Evolutionary conservation across 37 sponge, comb jelly and placozoan species (phyloP).

Genomic region (Spongilla lacustris): DNA sequence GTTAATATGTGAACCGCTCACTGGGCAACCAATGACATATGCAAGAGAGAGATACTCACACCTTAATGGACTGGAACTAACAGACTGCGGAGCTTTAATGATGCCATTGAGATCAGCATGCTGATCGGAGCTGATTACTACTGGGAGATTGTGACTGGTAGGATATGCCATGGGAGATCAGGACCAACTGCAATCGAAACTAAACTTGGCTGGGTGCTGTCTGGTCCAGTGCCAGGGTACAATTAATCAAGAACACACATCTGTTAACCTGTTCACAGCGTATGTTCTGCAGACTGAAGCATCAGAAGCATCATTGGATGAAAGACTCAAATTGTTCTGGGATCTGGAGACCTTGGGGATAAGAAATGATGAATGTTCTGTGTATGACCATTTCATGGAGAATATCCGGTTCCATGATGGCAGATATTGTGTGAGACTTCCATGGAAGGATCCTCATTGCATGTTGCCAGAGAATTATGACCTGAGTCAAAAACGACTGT

Average conservation of each 20-base stretch:
- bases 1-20: constrained; percentile 37
- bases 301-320: constrained; percentile 5
- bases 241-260: not conserved
- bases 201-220: constrained; percentile 36
- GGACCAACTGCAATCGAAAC: constrained; percentile 44
- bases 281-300: constrained; percentile 20
- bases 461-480: constrained; percentile 11
- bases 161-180: constrained; percentile 3
- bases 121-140: constrained; percentile 49
- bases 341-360: constrained; percentile 27
- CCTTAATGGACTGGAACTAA: constrained; percentile 27
- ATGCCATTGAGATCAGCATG: constrained; percentile 11
- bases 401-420: constrained; percentile 5
- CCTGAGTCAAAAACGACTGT: constrained; percentile 14
- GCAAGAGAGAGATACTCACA: constrained; percentile 12
- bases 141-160: constrained; percentile 48
- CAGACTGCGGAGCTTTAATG: constrained; percentile 16
- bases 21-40: constrained; percentile 10
- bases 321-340: constrained; percentile 11
- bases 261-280: constrained; percentile 1
- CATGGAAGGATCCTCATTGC: constrained; percentile 36
- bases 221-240: constrained; percentile 22
- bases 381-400: constrained; percentile 26
- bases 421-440: constrained; percentile 39
- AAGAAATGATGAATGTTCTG: constrained; percentile 1